These are phyloP conservation scores for Fragum fragum DNA, from an alignment of 2,888 invertebrate genomes.

Conservation along the genomic window DNA sequence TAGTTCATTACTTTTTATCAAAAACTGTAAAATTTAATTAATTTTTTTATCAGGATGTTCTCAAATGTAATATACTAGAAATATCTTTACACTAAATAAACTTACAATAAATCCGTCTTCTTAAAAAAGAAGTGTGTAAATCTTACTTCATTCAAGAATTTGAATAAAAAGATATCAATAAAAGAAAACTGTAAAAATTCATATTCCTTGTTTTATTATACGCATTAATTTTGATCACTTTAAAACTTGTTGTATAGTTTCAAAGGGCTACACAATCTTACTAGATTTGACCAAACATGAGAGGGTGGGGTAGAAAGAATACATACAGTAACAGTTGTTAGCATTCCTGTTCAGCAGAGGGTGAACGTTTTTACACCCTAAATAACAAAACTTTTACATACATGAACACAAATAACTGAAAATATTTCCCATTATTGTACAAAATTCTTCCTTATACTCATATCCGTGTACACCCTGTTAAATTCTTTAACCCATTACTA, in stretches of 20 bases:
- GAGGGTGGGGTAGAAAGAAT: neutral
- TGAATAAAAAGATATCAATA: too few relatives aligned
- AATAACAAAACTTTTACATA: slow-evolving; percentile 7
- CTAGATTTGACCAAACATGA: too few relatives aligned
- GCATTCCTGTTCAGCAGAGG: slow-evolving; percentile 6
- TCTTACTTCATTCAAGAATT: too few relatives aligned
- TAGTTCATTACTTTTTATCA: too few relatives aligned
- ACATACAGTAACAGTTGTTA: neutral
- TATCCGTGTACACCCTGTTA: too few relatives aligned
- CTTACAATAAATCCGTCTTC: neutral
- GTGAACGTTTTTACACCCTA: slow-evolving; percentile 7
- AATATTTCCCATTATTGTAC: slow-evolving; percentile 1
- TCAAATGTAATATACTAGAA: neutral
- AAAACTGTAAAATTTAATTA: neutral
- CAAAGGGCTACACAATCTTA: too few relatives aligned
- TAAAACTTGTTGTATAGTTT: too few relatives aligned
- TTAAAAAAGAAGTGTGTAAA: neutral
- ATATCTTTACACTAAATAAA: neutral
- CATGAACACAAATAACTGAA: slow-evolving; percentile 13
- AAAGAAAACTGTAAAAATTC: too few relatives aligned
- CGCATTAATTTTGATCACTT: too few relatives aligned
- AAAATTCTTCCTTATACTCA: neutral
- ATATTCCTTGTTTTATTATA: too few relatives aligned
- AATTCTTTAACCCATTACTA: too few relatives aligned
- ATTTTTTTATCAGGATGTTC: neutral